Evolutionary conservation across 2,797 vertebrate genomes (phyloP).

Genomic region (Podarcis lilfordi): DNA sequence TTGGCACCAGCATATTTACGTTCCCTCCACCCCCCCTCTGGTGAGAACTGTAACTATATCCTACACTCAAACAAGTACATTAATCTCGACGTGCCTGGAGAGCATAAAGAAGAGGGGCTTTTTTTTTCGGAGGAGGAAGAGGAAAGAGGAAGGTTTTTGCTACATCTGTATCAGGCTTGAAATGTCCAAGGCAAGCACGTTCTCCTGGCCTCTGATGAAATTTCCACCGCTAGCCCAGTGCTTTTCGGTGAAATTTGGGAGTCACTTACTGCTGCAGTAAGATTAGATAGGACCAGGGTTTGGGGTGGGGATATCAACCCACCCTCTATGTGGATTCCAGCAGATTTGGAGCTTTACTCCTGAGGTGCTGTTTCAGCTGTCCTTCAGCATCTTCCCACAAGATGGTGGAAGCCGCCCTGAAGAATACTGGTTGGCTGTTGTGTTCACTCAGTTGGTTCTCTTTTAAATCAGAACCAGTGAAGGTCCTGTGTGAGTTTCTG

Average conservation of each 20-base stretch:
- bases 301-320: background rate
- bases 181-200: background rate
- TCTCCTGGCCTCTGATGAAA: background rate
- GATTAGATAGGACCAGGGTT: background rate
- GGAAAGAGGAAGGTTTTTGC: background rate
- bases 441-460: too few relatives aligned
- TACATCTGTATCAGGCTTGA: background rate
- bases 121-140: background rate
- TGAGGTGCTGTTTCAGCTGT: background rate
- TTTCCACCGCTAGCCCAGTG: background rate
- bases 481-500: too few relatives aligned
- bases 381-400: too few relatives aligned
- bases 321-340: too few relatives aligned
- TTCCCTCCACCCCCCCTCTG: accelerated
- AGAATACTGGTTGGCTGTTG: too few relatives aligned
- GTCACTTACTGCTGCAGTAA: background rate
- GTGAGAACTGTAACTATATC: conserved; percentile 28
- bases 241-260: background rate
- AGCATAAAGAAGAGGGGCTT: background rate
- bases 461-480: too few relatives aligned
- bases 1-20: background rate
- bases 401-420: too few relatives aligned
- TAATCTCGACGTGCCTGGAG: background rate
- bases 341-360: background rate
- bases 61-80: background rate